Evolutionary conservation across 2,113 vertebrate species (phyloP).

Genomic region (Thunnus thynnus): DNA sequence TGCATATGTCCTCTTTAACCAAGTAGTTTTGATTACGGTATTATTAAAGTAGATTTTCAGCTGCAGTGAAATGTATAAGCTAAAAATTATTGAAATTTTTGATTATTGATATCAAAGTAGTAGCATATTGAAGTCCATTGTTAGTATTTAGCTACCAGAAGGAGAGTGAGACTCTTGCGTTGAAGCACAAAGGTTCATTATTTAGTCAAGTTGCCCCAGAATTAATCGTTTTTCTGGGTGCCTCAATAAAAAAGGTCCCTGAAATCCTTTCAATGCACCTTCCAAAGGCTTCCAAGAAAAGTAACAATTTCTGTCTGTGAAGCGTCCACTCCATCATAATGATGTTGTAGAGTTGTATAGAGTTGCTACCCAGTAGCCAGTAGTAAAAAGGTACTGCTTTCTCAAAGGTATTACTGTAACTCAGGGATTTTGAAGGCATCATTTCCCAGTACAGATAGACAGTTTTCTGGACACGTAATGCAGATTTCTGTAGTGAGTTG

Average conservation of each 20-base stretch:
- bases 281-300: constrained; percentile 24
- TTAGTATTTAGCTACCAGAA: too few species aligned
- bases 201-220: background rate
- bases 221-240: background rate
- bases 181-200: background rate
- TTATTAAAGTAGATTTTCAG: too few species aligned
- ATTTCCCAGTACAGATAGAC: background rate
- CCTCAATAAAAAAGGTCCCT: constrained; percentile 1
- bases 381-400: background rate
- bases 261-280: background rate
- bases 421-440: constrained; percentile 5
- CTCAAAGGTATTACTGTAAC: background rate
- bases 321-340: constrained; percentile 14
- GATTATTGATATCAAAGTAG: too few species aligned
- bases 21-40: too few species aligned
- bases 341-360: constrained; percentile 11
- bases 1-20: too few species aligned
- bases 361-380: background rate
- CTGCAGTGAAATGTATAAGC: too few species aligned
- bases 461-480: background rate
- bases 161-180: too few species aligned
- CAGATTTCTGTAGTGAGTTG: background rate
- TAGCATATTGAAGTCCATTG: too few species aligned
- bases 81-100: too few species aligned
- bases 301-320: constrained; percentile 34